Base-by-base conservation (phyloP, 2,888 invertebrate genomes). In the Epinotia bilunana region DNA sequence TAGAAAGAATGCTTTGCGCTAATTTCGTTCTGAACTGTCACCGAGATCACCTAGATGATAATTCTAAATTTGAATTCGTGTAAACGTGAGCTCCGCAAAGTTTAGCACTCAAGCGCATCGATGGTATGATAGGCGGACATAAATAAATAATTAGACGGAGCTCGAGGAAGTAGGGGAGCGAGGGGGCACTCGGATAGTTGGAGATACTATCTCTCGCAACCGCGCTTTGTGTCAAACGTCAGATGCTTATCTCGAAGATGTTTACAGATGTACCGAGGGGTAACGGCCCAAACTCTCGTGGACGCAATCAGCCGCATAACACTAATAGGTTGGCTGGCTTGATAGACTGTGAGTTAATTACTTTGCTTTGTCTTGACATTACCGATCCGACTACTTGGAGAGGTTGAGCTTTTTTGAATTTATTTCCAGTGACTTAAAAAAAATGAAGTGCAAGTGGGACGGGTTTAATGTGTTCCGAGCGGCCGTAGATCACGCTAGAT, bases 221-320 rank as follows among this genome's bases (percentile, higher is more conserved):
- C 92, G 91, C 91, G 93, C 92, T 94, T 94, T 93, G 93, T 93
- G 93, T 93, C 93, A 94, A 93, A 92, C 93, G 93, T 93, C 93
- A 92, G 93, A 94, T 94, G 84, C 74, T 90, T 91, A 93, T 93
- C 93, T 87, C 77, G 84, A 84, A 92, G 92, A 93, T 93, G 93
- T 93, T 93, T 93, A 93, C 93, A 93, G 93, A 94, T 93, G 93
- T 92, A 90, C 88, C 87, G 85, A 89, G 91, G 91, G 91, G 91
- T 91, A 91, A 90, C 90, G 90, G 90, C 88, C 89, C 87, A 84
- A 87, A 85, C 86, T 83, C 86, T 85, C 84, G 84, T 82, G 87
- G 83, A 84, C 86, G 89, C 92, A 92, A 91, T 92, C 90, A 89
- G 87, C 86, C 91, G 89, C 81, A 77, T 84, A 83, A 86, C 87